Conservation (phyloP, 2,797 vertebrate species). For the Gymnodraco acuticeps region DNA sequence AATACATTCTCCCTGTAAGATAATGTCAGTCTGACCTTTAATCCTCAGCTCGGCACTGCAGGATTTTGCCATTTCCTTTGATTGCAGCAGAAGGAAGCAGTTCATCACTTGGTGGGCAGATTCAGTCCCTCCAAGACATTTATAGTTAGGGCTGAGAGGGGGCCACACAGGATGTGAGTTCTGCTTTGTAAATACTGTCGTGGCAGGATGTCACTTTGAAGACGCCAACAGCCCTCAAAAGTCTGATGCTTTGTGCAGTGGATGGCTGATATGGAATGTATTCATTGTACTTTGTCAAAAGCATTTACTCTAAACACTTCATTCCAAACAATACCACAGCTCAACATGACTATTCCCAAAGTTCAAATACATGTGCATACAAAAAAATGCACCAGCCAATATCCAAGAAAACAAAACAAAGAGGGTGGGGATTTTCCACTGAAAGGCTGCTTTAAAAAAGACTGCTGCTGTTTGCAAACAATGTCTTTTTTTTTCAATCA, state of each 20-base stretch:
- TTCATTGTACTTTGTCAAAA: too few species aligned
- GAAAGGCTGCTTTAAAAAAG: slow-evolving; percentile 6
- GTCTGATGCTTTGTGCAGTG: slow-evolving; percentile 17
- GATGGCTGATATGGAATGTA: background rate
- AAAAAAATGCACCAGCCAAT: too few species aligned
- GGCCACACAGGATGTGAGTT: slow-evolving; percentile 63
- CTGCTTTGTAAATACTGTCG: slow-evolving; percentile 56
- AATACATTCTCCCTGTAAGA: slow-evolving; percentile 3
- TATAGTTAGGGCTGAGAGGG: slow-evolving; percentile 39
- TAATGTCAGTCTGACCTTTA: slow-evolving; percentile 27
- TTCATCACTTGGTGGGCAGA: slow-evolving; percentile 52
- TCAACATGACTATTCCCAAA: too few species aligned
- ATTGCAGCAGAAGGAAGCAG: slow-evolving; percentile 58
- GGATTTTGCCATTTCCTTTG: slow-evolving; percentile 49
- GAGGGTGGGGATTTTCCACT: too few species aligned
- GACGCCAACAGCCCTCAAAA: slow-evolving; percentile 40
- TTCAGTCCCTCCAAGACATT: slow-evolving; percentile 41
- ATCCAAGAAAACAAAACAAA: too few species aligned
- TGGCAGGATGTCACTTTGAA: slow-evolving; percentile 61
- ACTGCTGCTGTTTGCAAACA: background rate
- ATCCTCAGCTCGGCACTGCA: slow-evolving; percentile 2
- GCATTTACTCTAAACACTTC: too few species aligned
- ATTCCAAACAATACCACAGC: too few species aligned
- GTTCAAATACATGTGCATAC: too few species aligned
- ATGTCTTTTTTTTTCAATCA: too few species aligned